Evolutionary conservation across 2,888 invertebrate species (phyloP).

Genomic region (Trichogramma evanescens): DNA sequence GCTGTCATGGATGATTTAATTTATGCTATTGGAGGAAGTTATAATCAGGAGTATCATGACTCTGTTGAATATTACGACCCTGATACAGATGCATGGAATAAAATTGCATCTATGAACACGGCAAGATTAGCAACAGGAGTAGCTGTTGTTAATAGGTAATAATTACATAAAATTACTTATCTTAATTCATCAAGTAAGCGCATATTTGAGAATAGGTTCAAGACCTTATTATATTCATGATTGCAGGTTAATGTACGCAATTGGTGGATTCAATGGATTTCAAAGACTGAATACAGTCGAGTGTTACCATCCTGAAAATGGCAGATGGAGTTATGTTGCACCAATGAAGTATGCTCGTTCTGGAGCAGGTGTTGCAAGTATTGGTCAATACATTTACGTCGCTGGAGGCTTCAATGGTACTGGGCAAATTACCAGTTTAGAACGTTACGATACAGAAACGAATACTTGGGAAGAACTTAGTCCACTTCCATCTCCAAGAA

Average conservation of each 20-base stretch:
- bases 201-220: background rate
- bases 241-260: conserved; percentile 59
- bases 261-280: conserved; percentile 83
- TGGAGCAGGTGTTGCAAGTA: conserved; percentile 79
- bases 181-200: background rate
- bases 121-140: conserved; percentile 77
- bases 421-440: conserved; percentile 74
- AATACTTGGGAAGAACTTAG: conserved; percentile 72
- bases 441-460: conserved; percentile 79
- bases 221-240: background rate
- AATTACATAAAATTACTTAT: background rate
- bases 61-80: conserved; percentile 90
- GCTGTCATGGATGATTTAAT: conserved; percentile 89
- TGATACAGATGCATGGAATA: conserved; percentile 74
- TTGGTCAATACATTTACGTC: conserved; percentile 85
- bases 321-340: conserved; percentile 77
- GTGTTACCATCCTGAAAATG: conserved; percentile 89
- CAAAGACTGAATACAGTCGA: conserved; percentile 73
- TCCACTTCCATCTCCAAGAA: conserved; percentile 71
- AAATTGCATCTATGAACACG: conserved; percentile 66
- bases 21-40: conserved; percentile 88
- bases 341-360: conserved; percentile 73
- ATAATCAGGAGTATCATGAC: conserved; percentile 76
- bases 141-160: conserved; percentile 67
- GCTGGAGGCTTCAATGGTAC: conserved; percentile 90